phyloP scores from a whole-genome alignment of 2,113 vertebrate species.

The Urocynchramus pylzowi region DNA sequence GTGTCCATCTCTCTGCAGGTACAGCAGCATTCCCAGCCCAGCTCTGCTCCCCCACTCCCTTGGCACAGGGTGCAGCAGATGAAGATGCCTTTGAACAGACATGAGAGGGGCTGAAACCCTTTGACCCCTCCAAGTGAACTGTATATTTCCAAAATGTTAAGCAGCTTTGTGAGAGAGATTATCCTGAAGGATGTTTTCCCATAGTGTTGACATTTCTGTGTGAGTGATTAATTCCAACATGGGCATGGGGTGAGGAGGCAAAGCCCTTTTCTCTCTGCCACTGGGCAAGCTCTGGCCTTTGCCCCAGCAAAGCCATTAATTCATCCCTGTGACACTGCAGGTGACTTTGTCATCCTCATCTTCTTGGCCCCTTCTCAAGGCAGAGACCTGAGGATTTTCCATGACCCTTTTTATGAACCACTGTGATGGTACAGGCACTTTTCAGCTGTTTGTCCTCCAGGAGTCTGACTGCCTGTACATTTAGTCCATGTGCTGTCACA shows the following conservation, averaged over 20 bases:
- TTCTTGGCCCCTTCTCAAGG: background rate
- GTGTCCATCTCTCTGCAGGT: background rate
- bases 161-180: conserved; percentile 39
- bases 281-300: background rate
- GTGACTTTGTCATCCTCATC: background rate
- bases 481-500: background rate
- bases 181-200: conserved; percentile 11
- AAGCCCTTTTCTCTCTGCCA: background rate
- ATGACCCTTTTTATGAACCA: background rate
- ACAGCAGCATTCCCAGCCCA: rapidly evolving
- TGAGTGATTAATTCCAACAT: background rate
- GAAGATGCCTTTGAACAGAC: background rate
- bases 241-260: background rate
- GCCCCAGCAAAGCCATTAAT: background rate
- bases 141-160: background rate
- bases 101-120: background rate
- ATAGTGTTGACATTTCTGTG: background rate
- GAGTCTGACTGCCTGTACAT: background rate
- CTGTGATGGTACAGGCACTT: background rate
- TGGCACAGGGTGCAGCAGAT: background rate
- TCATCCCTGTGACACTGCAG: background rate
- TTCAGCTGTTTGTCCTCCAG: background rate
- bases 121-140: conserved; percentile 1
- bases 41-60: background rate
- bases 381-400: background rate